Base-by-base conservation (phyloP, 2,888 invertebrate species). In the Hylaea fasciaria region DNA sequence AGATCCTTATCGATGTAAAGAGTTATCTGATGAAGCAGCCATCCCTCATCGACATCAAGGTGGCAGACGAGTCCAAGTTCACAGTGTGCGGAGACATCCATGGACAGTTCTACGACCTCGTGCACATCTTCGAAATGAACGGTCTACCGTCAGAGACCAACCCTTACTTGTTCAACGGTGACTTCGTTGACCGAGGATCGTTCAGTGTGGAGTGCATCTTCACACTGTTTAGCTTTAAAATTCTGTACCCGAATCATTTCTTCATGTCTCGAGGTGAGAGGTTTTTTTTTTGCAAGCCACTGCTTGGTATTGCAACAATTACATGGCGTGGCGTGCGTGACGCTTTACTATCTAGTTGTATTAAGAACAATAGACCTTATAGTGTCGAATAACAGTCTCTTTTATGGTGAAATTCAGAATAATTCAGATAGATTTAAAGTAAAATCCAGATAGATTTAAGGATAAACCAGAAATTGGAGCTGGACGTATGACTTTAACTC, bases 161-260 rank as follows among this genome's bases (percentile, higher is more conserved):
- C 93, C 99, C 99, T 53, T 99, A 99, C 91, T 92, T 99, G 71
- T 99, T 99, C 89, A 99, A 99, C 87, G 99, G 99, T 62, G 99
- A 99, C 92, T 99, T 99, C 87, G 99, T 99, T 14, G 99, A 99
- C 89, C 94, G 99, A 89, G 99, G 99, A 12, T 99, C 99, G 0
- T 99, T 99, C 87, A 99, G 99, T 37, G 99, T 99, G 32, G 99
- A 99, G 92, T 99, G 99, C 85, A 99, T 99, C 81, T 98, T 99
- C 83, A 97, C 97, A 9, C 92, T 99, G 67, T 98, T 99, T 86
- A 97, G 98, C 66, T 99, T 97, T 90, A 99, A 99, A 87, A 92
- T 99, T 65, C 93, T 99, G 49, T 99, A 96, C 89, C 99, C 99
- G 0, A 94, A 99, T 81, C 96, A 99, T 86, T 99, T 99, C 91